Base-by-base conservation (phyloP, 2,888 invertebrate species). In the Acheta domesticus region DNA sequence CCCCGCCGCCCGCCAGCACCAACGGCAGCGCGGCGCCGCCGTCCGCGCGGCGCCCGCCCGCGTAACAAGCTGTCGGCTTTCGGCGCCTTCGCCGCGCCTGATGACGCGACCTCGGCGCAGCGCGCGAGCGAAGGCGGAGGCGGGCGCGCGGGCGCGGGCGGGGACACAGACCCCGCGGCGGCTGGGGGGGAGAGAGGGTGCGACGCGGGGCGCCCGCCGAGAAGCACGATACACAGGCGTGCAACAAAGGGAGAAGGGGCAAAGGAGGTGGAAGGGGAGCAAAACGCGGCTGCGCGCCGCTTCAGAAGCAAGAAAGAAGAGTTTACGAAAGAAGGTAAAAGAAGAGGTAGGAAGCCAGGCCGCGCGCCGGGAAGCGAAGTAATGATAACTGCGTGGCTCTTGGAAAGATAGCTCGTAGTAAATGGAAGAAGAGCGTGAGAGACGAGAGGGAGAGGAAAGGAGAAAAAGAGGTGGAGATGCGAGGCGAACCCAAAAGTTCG, bases 31-130 rank as follows among this genome's bases (percentile, higher is more conserved):
- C 23, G 23, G 23, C 23, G 14, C 14, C 50, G 50, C 2, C 12
- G 11, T 12, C 62, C 11, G 14, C 62, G 62, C n/a, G 3, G 62
- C 62, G 16, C 62, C 16, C 62, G 62, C 62, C 62, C 16, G 62
- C 62, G 62, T 62, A 62, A 62, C 62, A 62, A 62, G 62, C 62
- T 62, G 14, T 62, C 62, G 36, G 62, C 62, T 62, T 62, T n/a
- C 62, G 62, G 62, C 62, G 62, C 19, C 62, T 62, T 19, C 62
- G 16, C 16, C 14, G 16, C 16, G 16, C 14, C 62, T 19, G 62
- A 62, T 62, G 62, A 62, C 62, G 19, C 62, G 62, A 36, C 36
- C 36, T n/a, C 12, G n/a, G n/a, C 62, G 62, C 62, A 62, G 62
- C 62, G 62, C 62, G 62, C 62, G 62, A 3, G 14, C 8, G 5